Percentiles rank a stretch among this genome's conserved stretches.
phyloP scores from a whole-genome alignment of 2,797 vertebrate species.

The Spondyliosoma cantharus region DNA sequence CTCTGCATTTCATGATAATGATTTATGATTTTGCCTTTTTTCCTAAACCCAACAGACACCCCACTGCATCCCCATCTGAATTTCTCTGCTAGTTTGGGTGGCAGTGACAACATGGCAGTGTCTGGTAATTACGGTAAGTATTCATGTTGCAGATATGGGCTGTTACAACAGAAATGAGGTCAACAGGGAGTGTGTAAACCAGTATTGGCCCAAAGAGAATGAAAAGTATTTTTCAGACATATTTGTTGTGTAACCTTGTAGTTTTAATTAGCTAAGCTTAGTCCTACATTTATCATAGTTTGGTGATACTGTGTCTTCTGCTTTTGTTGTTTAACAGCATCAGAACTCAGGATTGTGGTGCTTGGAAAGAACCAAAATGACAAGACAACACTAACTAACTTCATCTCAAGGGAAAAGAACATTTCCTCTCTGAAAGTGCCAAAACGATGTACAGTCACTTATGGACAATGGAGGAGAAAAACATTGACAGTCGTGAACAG shows the following conservation, averaged over 20 bases:
- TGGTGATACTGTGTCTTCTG: too few species aligned
- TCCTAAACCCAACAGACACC: not conserved
- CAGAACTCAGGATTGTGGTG: conserved; percentile 45
- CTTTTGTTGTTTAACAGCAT: conserved; percentile 35
- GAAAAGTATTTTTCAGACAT: not conserved
- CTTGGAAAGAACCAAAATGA: conserved; percentile 42
- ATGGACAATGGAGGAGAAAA: not conserved
- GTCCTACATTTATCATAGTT: too few species aligned
- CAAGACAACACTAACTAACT: conserved; percentile 28
- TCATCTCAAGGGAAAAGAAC: conserved; percentile 17
- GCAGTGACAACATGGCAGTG: not conserved
- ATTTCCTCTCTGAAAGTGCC: rapidly evolving
- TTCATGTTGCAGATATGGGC: not conserved
- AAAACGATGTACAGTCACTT: not conserved
- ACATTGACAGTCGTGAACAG: conserved; percentile 31
- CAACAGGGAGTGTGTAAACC: not conserved
- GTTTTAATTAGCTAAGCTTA: not conserved
- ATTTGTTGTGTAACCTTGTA: not conserved
- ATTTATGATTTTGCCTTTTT: not conserved
- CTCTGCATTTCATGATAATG: not conserved
- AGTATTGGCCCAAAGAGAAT: not conserved
- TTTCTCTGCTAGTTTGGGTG: not conserved
- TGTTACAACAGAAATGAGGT: too few species aligned
- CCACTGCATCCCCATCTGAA: not conserved
- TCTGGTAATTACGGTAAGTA: not conserved